A percentile compares a stretch with the other conserved stretches of the same genome.
Evolutionary conservation across 2,888 invertebrate species (phyloP).

Genomic region (Chydorus sphaericus): DNA sequence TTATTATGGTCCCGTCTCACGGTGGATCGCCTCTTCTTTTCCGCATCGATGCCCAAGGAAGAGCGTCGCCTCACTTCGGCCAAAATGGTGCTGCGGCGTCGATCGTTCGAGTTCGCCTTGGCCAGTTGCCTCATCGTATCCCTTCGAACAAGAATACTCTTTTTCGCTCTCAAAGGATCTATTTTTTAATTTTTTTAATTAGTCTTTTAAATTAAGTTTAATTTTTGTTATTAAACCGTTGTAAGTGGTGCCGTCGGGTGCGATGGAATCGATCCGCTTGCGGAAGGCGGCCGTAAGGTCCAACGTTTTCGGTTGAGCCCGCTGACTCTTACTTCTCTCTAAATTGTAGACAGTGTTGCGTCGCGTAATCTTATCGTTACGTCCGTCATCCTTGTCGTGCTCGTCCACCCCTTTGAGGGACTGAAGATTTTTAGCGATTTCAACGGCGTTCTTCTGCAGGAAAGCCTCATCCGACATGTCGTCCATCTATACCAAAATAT

Average conservation of each 20-base stretch:
- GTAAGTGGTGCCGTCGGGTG: not conserved
- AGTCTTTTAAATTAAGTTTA: not conserved
- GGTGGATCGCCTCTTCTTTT: not conserved
- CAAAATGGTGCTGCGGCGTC: not conserved
- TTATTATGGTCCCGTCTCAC: not conserved
- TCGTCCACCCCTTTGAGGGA: not conserved
- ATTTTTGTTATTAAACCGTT: slow-evolving; percentile 16
- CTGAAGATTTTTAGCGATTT: slow-evolving; percentile 5
- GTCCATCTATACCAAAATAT: not conserved
- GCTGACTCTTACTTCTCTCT: not conserved
- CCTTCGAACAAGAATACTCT: not conserved
- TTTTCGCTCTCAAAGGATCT: not conserved
- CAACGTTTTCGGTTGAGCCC: not conserved
- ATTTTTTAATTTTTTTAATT: not conserved
- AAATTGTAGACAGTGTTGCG: slow-evolving; percentile 8
- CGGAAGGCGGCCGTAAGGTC: slow-evolving; percentile 6
- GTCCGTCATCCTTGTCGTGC: not conserved
- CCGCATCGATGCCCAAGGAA: not conserved
- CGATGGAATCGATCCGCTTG: slow-evolving; percentile 11
- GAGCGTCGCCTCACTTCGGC: not conserved
- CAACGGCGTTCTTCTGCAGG: slow-evolving; percentile 11
- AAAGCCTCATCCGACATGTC: slow-evolving; percentile 14
- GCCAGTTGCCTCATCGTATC: not conserved
- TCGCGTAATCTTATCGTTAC: not conserved
- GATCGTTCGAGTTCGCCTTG: too few species aligned